These are phyloP conservation scores for Drosophila parvula DNA, from an alignment of 1,140 invertebrate genomes.

Conservation along the genomic window DNA sequence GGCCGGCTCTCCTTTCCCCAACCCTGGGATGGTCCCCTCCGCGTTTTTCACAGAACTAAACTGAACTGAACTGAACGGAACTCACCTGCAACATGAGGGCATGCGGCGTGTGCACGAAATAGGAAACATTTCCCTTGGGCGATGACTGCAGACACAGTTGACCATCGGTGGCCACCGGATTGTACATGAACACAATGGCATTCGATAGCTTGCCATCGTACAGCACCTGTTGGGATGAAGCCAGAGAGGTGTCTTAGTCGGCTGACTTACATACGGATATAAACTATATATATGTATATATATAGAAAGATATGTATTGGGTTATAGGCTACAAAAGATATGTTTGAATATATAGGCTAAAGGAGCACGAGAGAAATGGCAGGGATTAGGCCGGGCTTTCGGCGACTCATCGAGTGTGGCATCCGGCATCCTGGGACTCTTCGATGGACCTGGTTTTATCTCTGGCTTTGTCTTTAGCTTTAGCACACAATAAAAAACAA, in stretches of 20 bases:
- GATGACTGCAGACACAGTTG: constrained; percentile 99
- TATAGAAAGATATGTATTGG: not conserved
- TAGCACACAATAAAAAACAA: constrained; percentile 22
- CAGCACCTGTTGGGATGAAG: constrained; percentile 89
- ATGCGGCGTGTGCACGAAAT: constrained; percentile 99
- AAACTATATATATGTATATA: not conserved
- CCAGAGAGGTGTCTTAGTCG: not conserved
- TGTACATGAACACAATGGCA: constrained; percentile 99
- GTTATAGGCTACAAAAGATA: not conserved
- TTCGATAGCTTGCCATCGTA: constrained; percentile 99
- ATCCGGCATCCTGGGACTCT: constrained; percentile 2
- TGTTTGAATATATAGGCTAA: not conserved
- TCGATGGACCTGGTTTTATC: constrained; percentile 28
- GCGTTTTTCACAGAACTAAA: not conserved
- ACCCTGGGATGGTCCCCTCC: not conserved
- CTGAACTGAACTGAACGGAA: constrained; percentile 35
- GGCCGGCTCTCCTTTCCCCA: not conserved
- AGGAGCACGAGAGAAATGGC: constrained; percentile 6
- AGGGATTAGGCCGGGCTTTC: constrained; percentile 59
- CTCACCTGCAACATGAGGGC: constrained; percentile 98
- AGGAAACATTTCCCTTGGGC: constrained; percentile 97
- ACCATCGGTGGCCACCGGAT: constrained; percentile 98
- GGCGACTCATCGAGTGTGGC: constrained; percentile 56
- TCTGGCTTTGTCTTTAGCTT: constrained; percentile 41
- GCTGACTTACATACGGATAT: constrained; percentile 1